phyloP scores from a whole-genome alignment of 23 tunicate species.

The Aplidium turbinatum region DNA sequence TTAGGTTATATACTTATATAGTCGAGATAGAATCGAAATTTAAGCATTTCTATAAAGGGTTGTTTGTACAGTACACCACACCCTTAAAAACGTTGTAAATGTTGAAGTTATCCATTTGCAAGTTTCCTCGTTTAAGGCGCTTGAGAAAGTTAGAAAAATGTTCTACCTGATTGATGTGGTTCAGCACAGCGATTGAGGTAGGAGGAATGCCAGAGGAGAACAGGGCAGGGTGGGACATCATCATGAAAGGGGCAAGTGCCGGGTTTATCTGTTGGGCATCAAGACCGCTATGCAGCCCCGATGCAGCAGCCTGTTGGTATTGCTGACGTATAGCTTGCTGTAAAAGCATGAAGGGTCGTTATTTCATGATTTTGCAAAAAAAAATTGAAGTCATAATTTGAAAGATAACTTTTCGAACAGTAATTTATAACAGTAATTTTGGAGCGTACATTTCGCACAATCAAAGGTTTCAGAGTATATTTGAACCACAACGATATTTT shows the following conservation, averaged over 20 bases:
- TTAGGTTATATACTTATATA: too few relatives aligned
- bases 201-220: conserved; percentile 61
- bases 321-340: conserved; percentile 71
- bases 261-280: conserved; percentile 61
- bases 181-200: conserved; percentile 62
- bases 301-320: conserved; percentile 65
- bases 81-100: too few relatives aligned
- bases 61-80: too few relatives aligned
- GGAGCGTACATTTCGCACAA: too few relatives aligned
- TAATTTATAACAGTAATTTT: too few relatives aligned
- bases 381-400: too few relatives aligned
- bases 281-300: conserved; percentile 64
- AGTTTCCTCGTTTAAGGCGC: background rate
- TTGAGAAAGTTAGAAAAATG: background rate
- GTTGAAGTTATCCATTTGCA: background rate
- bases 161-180: conserved; percentile 67
- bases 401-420: too few relatives aligned
- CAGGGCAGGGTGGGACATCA: conserved; percentile 80
- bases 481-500: too few relatives aligned
- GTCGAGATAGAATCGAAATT: too few relatives aligned
- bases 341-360: background rate
- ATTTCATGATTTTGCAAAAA: too few relatives aligned
- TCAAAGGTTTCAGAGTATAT: too few relatives aligned
- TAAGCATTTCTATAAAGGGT: too few relatives aligned
- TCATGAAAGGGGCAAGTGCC: conserved; percentile 67